Evolutionary conservation across 2,888 invertebrate species (phyloP).

Genomic region (Germaria angustata): DNA sequence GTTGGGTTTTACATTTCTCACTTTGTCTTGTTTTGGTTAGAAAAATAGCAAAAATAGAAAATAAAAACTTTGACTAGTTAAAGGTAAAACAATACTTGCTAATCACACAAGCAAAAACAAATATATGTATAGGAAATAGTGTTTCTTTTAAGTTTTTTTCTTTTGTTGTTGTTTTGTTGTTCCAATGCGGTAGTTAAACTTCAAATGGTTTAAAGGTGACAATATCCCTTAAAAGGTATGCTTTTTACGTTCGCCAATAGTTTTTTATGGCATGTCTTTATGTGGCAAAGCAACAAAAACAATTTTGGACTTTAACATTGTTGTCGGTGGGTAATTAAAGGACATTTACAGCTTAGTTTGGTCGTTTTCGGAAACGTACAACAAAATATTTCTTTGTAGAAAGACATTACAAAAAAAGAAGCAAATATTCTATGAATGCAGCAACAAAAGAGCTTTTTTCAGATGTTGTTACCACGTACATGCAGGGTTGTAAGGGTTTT

Average conservation of each 20-base stretch:
- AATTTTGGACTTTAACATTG: slow-evolving; percentile 8
- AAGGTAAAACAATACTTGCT: slow-evolving; percentile 61
- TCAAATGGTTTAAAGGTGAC: slow-evolving; percentile 57
- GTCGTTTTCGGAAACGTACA: slow-evolving; percentile 3
- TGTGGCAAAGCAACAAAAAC: slow-evolving; percentile 34
- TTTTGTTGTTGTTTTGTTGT: too few species aligned
- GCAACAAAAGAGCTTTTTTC: neutral
- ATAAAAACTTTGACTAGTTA: slow-evolving; percentile 26
- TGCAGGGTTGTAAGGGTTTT: neutral
- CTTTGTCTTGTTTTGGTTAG: slow-evolving; percentile 36
- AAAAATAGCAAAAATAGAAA: neutral
- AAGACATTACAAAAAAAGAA: neutral
- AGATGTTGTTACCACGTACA: neutral
- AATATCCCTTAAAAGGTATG: slow-evolving; percentile 58
- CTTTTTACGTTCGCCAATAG: slow-evolving; percentile 18
- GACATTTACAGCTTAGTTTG: slow-evolving; percentile 39
- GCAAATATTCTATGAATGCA: slow-evolving; percentile 23
- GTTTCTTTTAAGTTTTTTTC: neutral
- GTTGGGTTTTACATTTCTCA: slow-evolving; percentile 56
- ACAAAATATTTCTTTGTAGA: neutral
- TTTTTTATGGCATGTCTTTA: slow-evolving; percentile 33
- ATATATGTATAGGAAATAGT: neutral
- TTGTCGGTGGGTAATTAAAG: slow-evolving; percentile 53
- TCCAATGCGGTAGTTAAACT: slow-evolving; percentile 55
- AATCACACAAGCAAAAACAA: slow-evolving; percentile 46